Conservation (phyloP, 2,888 invertebrate species). For the Blomia tropicalis region DNA sequence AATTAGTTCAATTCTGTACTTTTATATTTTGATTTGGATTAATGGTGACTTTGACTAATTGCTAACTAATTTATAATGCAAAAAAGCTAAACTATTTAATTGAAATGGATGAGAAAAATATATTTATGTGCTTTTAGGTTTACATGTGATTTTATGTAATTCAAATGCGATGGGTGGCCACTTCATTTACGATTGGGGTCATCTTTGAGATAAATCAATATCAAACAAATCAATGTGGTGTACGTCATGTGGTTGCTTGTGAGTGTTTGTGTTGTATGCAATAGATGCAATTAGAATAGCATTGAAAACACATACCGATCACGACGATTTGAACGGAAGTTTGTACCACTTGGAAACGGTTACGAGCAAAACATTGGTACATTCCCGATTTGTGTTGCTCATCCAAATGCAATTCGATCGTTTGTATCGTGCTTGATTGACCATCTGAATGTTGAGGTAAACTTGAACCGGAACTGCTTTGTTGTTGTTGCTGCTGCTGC, state of each 20-base stretch:
- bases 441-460: not conserved
- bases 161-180: too few relatives aligned
- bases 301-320: slow-evolving; percentile 25
- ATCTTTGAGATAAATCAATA: not conserved
- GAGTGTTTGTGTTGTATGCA: too few relatives aligned
- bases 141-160: not conserved
- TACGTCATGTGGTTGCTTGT: too few relatives aligned
- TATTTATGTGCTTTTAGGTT: not conserved
- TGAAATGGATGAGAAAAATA: not conserved
- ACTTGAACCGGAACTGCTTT: not conserved
- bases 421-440: not conserved
- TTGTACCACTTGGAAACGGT: slow-evolving; percentile 25
- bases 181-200: too few relatives aligned
- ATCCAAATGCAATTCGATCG: slow-evolving; percentile 21
- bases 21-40: too few relatives aligned
- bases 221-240: not conserved
- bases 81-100: not conserved
- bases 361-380: slow-evolving; percentile 28
- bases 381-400: slow-evolving; percentile 25
- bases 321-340: slow-evolving; percentile 26
- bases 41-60: slow-evolving; percentile 9
- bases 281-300: not conserved
- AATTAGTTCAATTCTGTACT: too few relatives aligned
- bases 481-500: not conserved
- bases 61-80: slow-evolving; percentile 10